These are phyloP conservation scores for Lithophane ornitopus DNA, from an alignment of 2,888 invertebrate genomes.

Conservation along the genomic window DNA sequence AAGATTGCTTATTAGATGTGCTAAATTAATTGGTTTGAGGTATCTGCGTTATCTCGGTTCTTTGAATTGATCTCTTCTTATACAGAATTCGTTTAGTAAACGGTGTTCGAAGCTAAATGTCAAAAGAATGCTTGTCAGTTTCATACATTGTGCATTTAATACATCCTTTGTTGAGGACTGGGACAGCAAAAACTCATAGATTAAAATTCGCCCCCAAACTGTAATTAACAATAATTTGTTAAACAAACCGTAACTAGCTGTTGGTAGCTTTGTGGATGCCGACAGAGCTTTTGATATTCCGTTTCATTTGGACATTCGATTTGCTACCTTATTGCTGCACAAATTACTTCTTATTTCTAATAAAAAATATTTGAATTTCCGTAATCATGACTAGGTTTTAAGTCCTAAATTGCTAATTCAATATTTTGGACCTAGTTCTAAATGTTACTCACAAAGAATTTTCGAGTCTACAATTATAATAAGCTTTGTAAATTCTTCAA, in stretches of 20 bases:
- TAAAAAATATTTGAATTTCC: not conserved
- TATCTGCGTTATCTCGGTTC: conserved; percentile 25
- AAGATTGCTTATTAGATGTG: conserved; percentile 34
- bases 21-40: conserved; percentile 51
- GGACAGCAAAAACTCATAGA: conserved; percentile 62
- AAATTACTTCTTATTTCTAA: not conserved
- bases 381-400: not conserved
- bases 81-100: conserved; percentile 38
- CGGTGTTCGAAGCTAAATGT: conserved; percentile 26
- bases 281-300: conserved; percentile 72
- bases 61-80: conserved; percentile 37
- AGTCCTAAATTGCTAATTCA: not conserved
- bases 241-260: conserved; percentile 81
- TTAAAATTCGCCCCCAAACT: conserved; percentile 72
- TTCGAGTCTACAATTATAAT: not conserved
- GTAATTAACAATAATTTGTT: conserved; percentile 87
- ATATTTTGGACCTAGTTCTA: not conserved
- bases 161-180: conserved; percentile 56
- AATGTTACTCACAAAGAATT: not conserved
- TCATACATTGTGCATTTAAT: conserved; percentile 53
- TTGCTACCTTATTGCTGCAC: conserved; percentile 44
- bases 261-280: conserved; percentile 79
- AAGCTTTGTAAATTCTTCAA: conserved; percentile 12
- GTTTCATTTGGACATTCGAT: conserved; percentile 53
- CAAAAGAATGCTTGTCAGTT: conserved; percentile 53